A percentile compares a stretch with the other conserved stretches of the same genome.
phyloP scores from a whole-genome alignment of 2,797 vertebrate genomes.

The Betta splendens region DNA sequence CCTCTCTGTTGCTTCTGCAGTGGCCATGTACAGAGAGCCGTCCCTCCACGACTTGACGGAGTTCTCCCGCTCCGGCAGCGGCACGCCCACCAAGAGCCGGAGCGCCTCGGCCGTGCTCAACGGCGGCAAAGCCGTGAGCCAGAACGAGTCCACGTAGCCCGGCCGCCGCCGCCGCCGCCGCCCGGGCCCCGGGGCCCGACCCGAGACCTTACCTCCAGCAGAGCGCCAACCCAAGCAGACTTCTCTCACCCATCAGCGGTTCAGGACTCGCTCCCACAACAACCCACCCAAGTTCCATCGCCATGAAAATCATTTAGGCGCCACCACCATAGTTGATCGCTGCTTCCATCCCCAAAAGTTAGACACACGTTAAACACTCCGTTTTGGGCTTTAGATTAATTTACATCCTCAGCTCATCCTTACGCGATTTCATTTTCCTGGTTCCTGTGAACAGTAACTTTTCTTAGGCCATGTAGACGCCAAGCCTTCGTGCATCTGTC shows the following conservation, averaged over 20 bases:
- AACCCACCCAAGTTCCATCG: conserved; percentile 60
- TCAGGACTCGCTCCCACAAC: conserved; percentile 79
- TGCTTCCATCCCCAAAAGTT: conserved; percentile 46
- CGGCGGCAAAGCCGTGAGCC: conserved; percentile 98
- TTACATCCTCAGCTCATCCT: conserved; percentile 77
- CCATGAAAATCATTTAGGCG: conserved; percentile 38
- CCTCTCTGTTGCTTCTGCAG: conserved; percentile 77
- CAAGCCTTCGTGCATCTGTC: conserved; percentile 77
- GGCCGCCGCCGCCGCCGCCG: conserved; percentile 71
- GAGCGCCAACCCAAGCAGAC: conserved; percentile 93
- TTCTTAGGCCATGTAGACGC: conserved; percentile 76
- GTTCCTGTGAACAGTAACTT: conserved; percentile 68
- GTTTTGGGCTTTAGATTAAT: conserved; percentile 57
- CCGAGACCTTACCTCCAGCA: conserved; percentile 90
- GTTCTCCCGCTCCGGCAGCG: conserved; percentile 97
- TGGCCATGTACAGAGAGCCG: conserved; percentile 99
- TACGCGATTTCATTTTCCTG: conserved; percentile 65
- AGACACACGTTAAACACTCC: conserved; percentile 37
- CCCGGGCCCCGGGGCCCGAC: conserved; percentile 80
- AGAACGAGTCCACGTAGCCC: conserved; percentile 98
- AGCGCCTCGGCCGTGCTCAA: conserved; percentile 97
- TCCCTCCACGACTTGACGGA: conserved; percentile 98
- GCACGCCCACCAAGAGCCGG: conserved; percentile 98
- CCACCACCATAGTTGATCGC: conserved; percentile 52
- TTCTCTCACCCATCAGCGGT: conserved; percentile 84